Evolutionary conservation across 2,888 invertebrate genomes (phyloP).

Genomic region (Diogma glabrata): DNA sequence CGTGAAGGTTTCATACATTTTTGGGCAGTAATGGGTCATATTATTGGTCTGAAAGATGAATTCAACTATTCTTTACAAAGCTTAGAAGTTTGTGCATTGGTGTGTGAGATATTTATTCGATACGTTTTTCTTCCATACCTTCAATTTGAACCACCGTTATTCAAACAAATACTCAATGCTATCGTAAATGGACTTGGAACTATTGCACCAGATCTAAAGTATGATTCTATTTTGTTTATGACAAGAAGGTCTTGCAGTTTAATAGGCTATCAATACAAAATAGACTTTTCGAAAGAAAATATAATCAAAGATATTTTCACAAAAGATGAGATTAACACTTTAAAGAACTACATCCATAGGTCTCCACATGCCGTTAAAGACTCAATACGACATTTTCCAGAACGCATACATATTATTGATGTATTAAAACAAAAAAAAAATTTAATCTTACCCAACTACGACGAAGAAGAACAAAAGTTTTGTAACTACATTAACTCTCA

Average conservation of each 20-base stretch:
- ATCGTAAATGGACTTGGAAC: background rate
- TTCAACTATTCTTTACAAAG: conserved; percentile 7
- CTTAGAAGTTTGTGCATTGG: background rate
- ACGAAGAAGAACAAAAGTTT: no score
- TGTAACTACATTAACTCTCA: no score
- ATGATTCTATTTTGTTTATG: conserved; percentile 1
- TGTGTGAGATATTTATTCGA: background rate
- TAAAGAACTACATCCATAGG: no score
- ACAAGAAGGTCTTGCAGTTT: background rate
- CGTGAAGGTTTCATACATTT: conserved; percentile 12
- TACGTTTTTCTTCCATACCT: conserved; percentile 4
- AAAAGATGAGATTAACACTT: background rate
- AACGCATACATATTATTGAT: no score
- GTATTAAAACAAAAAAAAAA: no score
- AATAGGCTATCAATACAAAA: conserved; percentile 7
- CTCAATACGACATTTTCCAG: no score
- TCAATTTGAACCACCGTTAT: background rate
- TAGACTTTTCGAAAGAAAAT: background rate
- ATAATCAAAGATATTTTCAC: conserved; percentile 1
- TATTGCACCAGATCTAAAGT: background rate
- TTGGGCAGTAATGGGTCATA: conserved; percentile 1
- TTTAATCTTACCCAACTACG: no score
- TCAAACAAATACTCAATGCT: background rate
- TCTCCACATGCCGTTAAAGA: no score
- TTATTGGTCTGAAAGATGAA: conserved; percentile 10